A percentile compares a stretch with the other conserved stretches of the same genome.
Conservation (phyloP, 2,797 vertebrate genomes). For the Tangara arthus region DNA sequence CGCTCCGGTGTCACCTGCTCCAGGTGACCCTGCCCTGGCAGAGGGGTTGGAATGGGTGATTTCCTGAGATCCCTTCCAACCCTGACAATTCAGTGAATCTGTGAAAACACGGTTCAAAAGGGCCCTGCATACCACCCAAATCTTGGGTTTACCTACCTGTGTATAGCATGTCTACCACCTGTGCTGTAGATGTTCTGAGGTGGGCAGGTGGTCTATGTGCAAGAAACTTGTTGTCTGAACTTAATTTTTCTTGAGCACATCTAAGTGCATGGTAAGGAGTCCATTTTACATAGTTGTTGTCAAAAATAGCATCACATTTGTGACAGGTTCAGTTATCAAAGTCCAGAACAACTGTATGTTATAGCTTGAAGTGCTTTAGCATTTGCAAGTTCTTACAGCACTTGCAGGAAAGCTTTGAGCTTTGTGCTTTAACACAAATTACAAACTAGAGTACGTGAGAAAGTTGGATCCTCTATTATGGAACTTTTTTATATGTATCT, state of each 20-base stretch:
- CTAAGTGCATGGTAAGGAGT: fast-evolving
- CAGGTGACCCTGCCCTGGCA: not conserved
- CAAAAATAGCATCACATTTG: not conserved
- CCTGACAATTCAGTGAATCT: not conserved
- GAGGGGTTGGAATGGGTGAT: not conserved
- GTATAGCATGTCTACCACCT: fast-evolving
- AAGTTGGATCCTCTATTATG: not conserved
- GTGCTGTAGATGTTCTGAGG: fast-evolving
- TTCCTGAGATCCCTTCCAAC: not conserved
- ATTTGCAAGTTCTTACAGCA: not conserved
- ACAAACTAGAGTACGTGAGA: fast-evolving
- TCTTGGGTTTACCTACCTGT: fast-evolving
- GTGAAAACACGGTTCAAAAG: not conserved
- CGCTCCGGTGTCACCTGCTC: not conserved
- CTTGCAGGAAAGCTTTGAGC: not conserved
- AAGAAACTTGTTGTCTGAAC: not conserved
- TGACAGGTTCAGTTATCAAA: not conserved
- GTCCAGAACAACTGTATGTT: fast-evolving
- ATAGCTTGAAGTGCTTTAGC: not conserved
- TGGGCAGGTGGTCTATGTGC: fast-evolving
- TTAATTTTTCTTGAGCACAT: fast-evolving
- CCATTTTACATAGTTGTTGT: fast-evolving
- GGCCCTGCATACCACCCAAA: not conserved
- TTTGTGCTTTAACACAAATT: not conserved
- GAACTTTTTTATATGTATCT: fast-evolving